Evolutionary conservation across 2,888 invertebrate species (phyloP).

Genomic region (Muscina levida): DNA sequence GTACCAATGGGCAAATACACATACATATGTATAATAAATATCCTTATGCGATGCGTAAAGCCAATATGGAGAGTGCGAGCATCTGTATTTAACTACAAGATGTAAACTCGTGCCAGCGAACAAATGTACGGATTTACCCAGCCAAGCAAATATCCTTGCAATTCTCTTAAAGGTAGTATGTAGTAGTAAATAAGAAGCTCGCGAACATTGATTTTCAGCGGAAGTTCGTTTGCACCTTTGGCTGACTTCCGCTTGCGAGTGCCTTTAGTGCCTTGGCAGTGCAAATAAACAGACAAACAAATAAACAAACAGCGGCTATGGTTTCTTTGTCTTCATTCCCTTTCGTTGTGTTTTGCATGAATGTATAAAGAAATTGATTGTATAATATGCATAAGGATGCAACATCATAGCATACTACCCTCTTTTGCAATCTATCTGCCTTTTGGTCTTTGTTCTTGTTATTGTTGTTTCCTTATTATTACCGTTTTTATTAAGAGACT

Average conservation of each 20-base stretch:
- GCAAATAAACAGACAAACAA: background rate
- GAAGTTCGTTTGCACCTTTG: conserved; percentile 78
- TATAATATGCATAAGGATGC: conserved; percentile 41
- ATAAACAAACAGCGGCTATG: background rate
- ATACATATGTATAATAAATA: conserved; percentile 45
- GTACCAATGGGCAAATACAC: conserved; percentile 7
- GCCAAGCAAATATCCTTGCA: background rate
- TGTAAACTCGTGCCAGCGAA: conserved; percentile 44
- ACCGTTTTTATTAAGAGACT: too few species aligned
- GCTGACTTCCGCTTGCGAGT: conserved; percentile 70
- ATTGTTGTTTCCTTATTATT: too few species aligned
- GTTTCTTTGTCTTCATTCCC: background rate
- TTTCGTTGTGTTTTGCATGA: background rate
- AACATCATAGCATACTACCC: conserved; percentile 17
- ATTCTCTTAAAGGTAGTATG: too few species aligned
- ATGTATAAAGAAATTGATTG: conserved; percentile 24
- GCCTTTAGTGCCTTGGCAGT: background rate
- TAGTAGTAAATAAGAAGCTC: too few species aligned
- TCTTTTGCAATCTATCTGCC: too few species aligned
- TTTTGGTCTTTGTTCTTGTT: too few species aligned
- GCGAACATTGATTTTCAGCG: conserved; percentile 71
- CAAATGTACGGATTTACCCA: background rate
- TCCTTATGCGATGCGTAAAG: conserved; percentile 40
- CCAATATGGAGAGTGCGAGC: too few species aligned
- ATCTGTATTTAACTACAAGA: conserved; percentile 55